phyloP scores from a whole-genome alignment of 2,797 vertebrate genomes.

The Erithacus rubecula region DNA sequence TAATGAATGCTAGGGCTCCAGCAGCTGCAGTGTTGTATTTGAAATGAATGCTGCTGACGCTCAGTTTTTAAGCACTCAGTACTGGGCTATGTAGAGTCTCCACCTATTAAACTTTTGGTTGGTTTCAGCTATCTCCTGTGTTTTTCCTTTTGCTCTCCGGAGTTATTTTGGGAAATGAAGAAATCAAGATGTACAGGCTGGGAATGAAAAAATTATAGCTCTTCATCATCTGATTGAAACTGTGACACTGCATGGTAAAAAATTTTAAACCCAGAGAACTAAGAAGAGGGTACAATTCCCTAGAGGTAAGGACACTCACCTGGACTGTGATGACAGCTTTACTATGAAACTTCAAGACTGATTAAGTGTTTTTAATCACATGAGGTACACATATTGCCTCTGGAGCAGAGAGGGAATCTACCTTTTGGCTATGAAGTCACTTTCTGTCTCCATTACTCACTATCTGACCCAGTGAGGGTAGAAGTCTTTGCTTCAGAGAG shows the following conservation, averaged over 20 bases:
- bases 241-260: neutral
- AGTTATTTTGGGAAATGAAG: neutral
- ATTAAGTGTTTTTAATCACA: constrained; percentile 12
- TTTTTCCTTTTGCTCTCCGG: neutral
- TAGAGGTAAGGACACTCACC: neutral
- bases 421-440: neutral
- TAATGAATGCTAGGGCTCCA: neutral
- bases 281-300: neutral
- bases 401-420: neutral
- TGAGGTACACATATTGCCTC: neutral
- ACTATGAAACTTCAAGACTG: neutral
- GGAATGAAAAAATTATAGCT: neutral
- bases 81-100: neutral
- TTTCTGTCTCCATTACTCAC: neutral
- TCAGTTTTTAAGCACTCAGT: neutral
- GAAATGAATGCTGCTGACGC: neutral
- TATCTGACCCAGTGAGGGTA: neutral
- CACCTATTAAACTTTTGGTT: neutral
- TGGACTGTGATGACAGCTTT: neutral
- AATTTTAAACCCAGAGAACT: neutral
- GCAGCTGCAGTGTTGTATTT: neutral
- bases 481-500: neutral
- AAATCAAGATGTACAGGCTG: neutral
- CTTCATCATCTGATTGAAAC: neutral
- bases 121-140: neutral